Base-by-base conservation (phyloP, 2,888 invertebrate species). In the Phalera bucephala region DNA sequence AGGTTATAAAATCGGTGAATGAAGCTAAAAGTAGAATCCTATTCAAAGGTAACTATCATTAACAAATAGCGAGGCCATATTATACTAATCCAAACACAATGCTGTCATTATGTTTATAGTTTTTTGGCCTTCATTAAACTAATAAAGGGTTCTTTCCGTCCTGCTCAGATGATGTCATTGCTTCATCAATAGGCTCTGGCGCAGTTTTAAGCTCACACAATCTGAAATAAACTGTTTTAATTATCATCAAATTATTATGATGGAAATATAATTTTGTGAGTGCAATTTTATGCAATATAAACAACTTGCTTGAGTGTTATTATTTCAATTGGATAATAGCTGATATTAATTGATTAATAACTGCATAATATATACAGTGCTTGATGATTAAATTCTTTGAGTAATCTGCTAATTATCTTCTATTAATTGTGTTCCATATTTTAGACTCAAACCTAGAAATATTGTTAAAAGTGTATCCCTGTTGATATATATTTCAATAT, bases 1-100 rank as follows among this genome's bases (percentile, higher is more conserved):
- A 79, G 76, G 78, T 74, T 76, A 69, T 48, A 56, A 15, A 13
- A 37, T 65, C 52, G 45, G 39, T 58, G 45, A 50, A 84, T 86
- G 84, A 85, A 86, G 73, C 73, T 79, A 66, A 81, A 55, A 64
- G 56, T 73, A 43, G 70, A 84, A 60, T 61, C 66, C 29, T 79
- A 78, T 62, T 74, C 77, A 12, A 74, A 82, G 84, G 84, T 86
- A 81, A 75, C 19, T 31, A 17, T 8, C 12, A 26, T 17, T 27
- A 33, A 40, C 9, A 31, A 10, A 39, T 39, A 37, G 21, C 28
- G 21, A 26, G 26, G 31, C 36, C 53, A 40, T 50, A 29, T 37
- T 33, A 23, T 25, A 47, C 34, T 43, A 42, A 49, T 36, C 38
- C 29, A 38, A 34, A 39, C 37, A 46, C 22, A 33, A 37, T 32